Percentiles rank a stretch among this genome's conserved stretches.
Evolutionary conservation across 2,113 vertebrate genomes (phyloP).

Genomic region (Nyctereutes procyonoides): DNA sequence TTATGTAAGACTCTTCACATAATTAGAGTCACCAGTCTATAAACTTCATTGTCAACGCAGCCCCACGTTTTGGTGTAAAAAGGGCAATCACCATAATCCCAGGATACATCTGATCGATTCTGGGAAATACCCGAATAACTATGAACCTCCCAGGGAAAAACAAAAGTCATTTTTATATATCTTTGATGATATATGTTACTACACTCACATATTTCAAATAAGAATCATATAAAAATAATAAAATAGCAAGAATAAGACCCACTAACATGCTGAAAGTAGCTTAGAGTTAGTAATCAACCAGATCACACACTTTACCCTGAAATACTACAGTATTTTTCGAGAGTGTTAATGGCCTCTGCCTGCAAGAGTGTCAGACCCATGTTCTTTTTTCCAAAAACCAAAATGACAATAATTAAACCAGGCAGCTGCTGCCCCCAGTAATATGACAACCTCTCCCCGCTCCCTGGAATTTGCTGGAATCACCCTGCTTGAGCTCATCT

Average conservation of each 20-base stretch:
- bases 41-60: background rate
- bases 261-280: rapidly evolving
- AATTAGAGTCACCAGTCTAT: background rate
- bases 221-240: background rate
- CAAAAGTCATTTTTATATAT: background rate
- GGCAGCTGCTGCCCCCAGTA: constrained; percentile 64
- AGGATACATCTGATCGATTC: background rate
- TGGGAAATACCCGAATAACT: background rate
- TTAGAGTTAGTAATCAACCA: too few species aligned
- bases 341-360: constrained; percentile 23
- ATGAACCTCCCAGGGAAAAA: background rate
- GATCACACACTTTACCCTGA: background rate
- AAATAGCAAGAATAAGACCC: background rate
- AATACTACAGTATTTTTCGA: background rate
- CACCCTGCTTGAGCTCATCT: constrained; percentile 23
- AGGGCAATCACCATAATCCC: background rate
- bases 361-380: background rate
- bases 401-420: constrained; percentile 65
- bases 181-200: background rate
- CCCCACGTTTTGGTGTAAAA: background rate
- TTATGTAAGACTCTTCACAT: background rate
- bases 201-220: background rate
- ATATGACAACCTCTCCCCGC: constrained; percentile 27
- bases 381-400: constrained; percentile 42
- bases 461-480: constrained; percentile 53